These are phyloP conservation scores for Sebastes vulpes DNA, from an alignment of 2,797 vertebrate genomes.

Conservation along the genomic window DNA sequence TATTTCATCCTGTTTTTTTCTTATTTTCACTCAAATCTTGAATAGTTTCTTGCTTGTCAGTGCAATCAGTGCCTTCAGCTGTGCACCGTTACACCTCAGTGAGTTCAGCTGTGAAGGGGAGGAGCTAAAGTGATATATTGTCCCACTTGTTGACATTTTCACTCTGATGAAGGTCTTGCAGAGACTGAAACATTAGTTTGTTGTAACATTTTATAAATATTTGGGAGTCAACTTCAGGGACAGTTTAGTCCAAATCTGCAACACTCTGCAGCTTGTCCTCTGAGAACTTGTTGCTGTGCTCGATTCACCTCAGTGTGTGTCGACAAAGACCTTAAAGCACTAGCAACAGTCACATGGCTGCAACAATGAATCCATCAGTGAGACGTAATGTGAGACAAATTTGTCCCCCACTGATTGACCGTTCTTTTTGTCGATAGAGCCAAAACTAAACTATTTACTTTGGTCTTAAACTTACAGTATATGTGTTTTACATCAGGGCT, in stretches of 20 bases:
- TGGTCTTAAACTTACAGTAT: not conserved
- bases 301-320: not conserved
- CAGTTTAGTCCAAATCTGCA: not conserved
- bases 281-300: not conserved
- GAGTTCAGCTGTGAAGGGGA: not conserved
- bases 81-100: not conserved
- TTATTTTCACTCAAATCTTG: not conserved
- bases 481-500: not conserved
- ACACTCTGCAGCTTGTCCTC: not conserved
- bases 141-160: not conserved
- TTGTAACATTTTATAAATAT: not conserved
- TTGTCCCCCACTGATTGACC: not conserved
- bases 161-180: not conserved
- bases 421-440: not conserved
- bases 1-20: not conserved
- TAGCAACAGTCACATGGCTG: conserved; percentile 9
- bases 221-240: not conserved
- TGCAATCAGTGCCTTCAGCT: not conserved
- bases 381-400: not conserved
- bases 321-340: not conserved
- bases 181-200: not conserved
- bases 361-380: not conserved
- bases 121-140: not conserved
- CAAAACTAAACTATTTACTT: not conserved
- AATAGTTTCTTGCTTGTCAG: not conserved